Conservation (phyloP, 1,140 invertebrate genomes). For the Zophobas atratus region DNA sequence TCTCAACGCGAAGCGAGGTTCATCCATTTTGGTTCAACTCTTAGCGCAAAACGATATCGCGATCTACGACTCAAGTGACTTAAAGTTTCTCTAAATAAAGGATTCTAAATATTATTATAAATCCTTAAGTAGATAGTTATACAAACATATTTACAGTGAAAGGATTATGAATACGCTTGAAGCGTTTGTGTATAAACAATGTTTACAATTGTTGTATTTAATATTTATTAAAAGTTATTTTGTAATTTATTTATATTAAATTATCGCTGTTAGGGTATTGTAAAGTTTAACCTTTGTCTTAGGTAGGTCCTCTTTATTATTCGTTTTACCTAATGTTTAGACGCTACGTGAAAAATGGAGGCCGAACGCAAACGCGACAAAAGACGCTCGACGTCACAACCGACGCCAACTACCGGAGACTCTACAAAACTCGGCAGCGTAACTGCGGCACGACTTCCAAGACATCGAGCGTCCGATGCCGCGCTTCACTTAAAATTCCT, state of each 20-base stretch:
- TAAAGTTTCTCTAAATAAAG: constrained; percentile 46
- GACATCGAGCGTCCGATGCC: too few species aligned
- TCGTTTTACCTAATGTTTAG: constrained; percentile 24
- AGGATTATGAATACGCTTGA: constrained; percentile 47
- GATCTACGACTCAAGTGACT: constrained; percentile 34
- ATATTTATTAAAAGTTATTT: constrained; percentile 53
- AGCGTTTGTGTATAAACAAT: constrained; percentile 57
- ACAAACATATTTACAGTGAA: constrained; percentile 40
- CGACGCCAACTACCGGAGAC: too few species aligned
- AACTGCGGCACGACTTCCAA: neutral
- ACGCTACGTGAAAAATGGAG: constrained; percentile 5
- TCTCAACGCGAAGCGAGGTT: neutral
- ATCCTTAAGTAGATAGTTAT: constrained; percentile 40
- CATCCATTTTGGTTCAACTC: neutral
- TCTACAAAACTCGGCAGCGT: neutral
- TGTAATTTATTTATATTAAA: constrained; percentile 48
- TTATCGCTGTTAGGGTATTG: constrained; percentile 41
- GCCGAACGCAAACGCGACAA: too few species aligned
- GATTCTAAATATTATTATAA: constrained; percentile 44
- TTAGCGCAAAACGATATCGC: constrained; percentile 29
- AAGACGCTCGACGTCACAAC: too few species aligned
- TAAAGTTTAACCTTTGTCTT: constrained; percentile 38
- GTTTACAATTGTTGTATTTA: constrained; percentile 54
- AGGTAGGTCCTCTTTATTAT: constrained; percentile 30
- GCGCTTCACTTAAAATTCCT: neutral